Conservation (phyloP, 92 coral and sea anemone genomes). For the Epizoanthus fatuus region DNA sequence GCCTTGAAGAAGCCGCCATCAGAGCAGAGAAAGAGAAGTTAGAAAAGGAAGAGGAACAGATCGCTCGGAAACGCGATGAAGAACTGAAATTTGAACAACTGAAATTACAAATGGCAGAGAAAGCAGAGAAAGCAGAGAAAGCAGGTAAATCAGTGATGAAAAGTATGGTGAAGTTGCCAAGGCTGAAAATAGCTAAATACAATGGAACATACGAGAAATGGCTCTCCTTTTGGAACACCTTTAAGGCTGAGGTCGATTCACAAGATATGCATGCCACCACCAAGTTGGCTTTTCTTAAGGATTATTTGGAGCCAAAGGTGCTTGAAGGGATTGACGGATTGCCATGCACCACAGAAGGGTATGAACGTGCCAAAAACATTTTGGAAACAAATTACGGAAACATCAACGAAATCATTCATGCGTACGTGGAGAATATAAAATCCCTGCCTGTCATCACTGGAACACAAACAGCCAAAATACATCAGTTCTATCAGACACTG, state of each 20-base stretch:
- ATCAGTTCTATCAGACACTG: slow-evolving; percentile 11
- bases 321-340: slow-evolving; percentile 37
- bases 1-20: slow-evolving; percentile 37
- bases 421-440: slow-evolving; percentile 1
- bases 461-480: slow-evolving; percentile 16
- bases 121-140: neutral
- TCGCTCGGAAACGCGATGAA: slow-evolving; percentile 47
- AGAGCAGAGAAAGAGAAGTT: slow-evolving; percentile 43
- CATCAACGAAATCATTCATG: slow-evolving; percentile 28
- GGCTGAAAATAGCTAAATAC: slow-evolving; percentile 44
- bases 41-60: slow-evolving; percentile 33
- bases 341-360: slow-evolving; percentile 24
- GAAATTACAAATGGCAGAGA: neutral
- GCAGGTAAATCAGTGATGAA: no score
- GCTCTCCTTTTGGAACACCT: slow-evolving; percentile 51
- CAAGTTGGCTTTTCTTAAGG: slow-evolving; percentile 53
- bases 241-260: slow-evolving; percentile 38
- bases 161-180: slow-evolving; percentile 5
- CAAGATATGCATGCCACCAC: slow-evolving; percentile 34
- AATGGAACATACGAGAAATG: slow-evolving; percentile 40
- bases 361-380: slow-evolving; percentile 28
- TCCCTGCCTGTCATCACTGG: slow-evolving; percentile 5
- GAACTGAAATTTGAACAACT: slow-evolving; percentile 49
- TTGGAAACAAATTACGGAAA: slow-evolving; percentile 24
- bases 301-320: slow-evolving; percentile 30